These are phyloP conservation scores for Venusia cambrica DNA, from an alignment of 2,888 invertebrate species.

Conservation along the genomic window DNA sequence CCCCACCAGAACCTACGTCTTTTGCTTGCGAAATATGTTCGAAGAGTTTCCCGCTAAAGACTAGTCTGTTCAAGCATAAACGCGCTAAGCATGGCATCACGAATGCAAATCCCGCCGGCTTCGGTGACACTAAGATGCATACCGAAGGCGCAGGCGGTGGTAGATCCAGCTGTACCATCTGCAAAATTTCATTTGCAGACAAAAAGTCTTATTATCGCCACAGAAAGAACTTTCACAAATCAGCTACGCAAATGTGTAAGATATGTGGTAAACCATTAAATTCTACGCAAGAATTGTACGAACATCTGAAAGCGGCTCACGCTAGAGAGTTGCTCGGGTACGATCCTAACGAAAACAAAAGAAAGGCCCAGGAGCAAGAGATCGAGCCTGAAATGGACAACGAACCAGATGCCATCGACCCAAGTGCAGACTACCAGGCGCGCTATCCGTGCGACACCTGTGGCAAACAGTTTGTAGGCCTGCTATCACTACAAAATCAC, in stretches of 20 bases:
- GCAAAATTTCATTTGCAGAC: conserved; percentile 82
- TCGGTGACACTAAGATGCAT: conserved; percentile 39
- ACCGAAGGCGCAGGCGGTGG: conserved; percentile 39
- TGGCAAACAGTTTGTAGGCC: conserved; percentile 77
- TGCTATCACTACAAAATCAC: conserved; percentile 77
- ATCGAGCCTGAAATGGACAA: conserved; percentile 61
- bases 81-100: conserved; percentile 74
- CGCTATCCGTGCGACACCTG: conserved; percentile 79
- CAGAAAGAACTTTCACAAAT: conserved; percentile 78
- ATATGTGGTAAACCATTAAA: conserved; percentile 83
- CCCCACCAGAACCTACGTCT: conserved; percentile 50
- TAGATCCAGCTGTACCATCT: conserved; percentile 81
- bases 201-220: conserved; percentile 83
- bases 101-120: conserved; percentile 47
- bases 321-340: conserved; percentile 74
- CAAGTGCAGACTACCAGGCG: conserved; percentile 69
- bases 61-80: conserved; percentile 76
- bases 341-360: conserved; percentile 65
- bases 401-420: conserved; percentile 58
- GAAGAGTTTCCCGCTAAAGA: conserved; percentile 69
- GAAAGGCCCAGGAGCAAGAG: conserved; percentile 60
- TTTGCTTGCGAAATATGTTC: conserved; percentile 72
- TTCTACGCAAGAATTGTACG: conserved; percentile 82
- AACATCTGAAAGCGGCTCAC: conserved; percentile 83
- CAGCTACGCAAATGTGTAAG: conserved; percentile 80